Base-by-base conservation (phyloP, 2,113 vertebrate genomes). In the Scomber colias region DNA sequence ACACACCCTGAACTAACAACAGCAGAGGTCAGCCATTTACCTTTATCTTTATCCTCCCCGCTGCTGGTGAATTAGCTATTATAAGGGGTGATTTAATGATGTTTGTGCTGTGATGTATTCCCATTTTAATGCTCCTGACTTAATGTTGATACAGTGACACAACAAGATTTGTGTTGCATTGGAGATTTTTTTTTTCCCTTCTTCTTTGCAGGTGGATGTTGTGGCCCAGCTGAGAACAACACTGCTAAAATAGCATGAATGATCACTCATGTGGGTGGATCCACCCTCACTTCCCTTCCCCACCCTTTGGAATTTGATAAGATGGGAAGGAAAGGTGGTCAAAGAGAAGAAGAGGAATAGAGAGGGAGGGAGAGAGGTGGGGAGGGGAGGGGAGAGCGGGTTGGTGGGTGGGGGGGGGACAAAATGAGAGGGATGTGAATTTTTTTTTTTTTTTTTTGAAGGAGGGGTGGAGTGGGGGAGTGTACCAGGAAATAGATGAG, bases 211-310 rank as follows among this genome's bases (percentile, higher is more conserved):
- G 87, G 85, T 90, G 85, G 82, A 88, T 79, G 86, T 64, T 78
- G 77, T 69, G 69, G 79, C 79, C 81, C 80, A 83, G 71, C 75
- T 70, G 81, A 78, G 79, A 87, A 75, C 80, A 73, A 67, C 76
- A 49, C 6, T 31, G 81, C 83, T 88, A 86, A 88, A 89, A 90
- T 86, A 92, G 90, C 87, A 89, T 86, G 85, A 92, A 82, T 82
- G 85, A 93, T 90, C 87, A 82, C 78, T 88, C 53, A 69, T 79
- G 90, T 91, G 90, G 92, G 89, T 75, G 90, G 85, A 92, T 92
- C 85, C 82, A 72, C 68, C 82, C 84, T 83, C 82, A 67, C 83
- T 86, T 79, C 78, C 83, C 85, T 82, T 92, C 80, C 87, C 85
- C 84, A 82, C 75, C 84, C 84, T 67, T 44, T 86, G 87, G 88